Percentiles rank a stretch among this genome's conserved stretches.
phyloP scores from a whole-genome alignment of 2,797 vertebrate species.

The Rhabdomys pumilio region DNA sequence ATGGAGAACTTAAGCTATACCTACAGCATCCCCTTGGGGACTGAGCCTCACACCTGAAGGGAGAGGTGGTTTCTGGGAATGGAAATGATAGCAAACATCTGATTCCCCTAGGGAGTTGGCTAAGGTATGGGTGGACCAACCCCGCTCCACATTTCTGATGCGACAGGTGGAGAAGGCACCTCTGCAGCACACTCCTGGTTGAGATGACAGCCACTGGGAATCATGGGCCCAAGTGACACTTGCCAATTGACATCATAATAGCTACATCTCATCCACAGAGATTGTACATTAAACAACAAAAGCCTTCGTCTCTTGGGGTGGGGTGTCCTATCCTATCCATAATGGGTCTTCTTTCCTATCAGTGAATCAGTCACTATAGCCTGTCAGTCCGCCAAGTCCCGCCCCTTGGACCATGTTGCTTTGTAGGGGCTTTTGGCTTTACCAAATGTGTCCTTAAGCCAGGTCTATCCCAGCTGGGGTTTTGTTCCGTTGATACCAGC shows the following conservation, averaged over 20 bases:
- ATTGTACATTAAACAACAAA: background rate
- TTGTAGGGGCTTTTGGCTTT: background rate
- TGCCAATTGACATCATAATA: background rate
- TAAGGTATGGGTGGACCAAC: too few relatives aligned
- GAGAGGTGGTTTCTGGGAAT: background rate
- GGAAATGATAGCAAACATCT: background rate
- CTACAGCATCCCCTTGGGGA: background rate
- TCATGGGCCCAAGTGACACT: background rate
- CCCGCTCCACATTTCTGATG: background rate
- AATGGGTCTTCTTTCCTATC: background rate
- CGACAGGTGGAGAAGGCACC: background rate
- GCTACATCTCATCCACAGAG: background rate
- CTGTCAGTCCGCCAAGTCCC: background rate
- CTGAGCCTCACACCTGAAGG: background rate
- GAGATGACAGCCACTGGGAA: background rate
- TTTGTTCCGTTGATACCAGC: background rate
- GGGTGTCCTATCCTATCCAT: background rate
- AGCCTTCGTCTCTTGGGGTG: background rate
- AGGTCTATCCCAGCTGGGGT: background rate
- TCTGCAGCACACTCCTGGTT: background rate
- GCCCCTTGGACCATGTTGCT: background rate
- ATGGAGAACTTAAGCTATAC: background rate
- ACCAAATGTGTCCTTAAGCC: background rate
- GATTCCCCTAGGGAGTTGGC: background rate
- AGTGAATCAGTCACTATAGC: background rate